Evolutionary conservation across 2,797 vertebrate genomes (phyloP), one percentile per base, ranked within the genome.

Genomic region (Falco novaeseelandiae): DNA sequence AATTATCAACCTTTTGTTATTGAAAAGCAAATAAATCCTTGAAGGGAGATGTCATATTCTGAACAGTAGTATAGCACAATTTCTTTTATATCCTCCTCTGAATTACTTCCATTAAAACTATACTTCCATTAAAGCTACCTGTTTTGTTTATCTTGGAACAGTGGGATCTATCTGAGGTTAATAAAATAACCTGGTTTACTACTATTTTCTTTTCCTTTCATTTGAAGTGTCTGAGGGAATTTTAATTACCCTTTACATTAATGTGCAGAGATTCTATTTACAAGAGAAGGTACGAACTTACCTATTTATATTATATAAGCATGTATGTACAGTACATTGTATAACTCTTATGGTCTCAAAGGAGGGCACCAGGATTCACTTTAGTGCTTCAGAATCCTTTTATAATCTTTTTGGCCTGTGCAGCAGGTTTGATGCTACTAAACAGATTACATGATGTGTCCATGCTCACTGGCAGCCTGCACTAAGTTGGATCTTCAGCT

Each of bases 271-370:
- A 22, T 49, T 61, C 19, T 54, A 21, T 54, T 55, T 71, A 54
- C 23, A 70, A 36, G 26, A 61, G 12, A 66, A 57, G 12, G 16
- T 73, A 48, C 6, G 48, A 46, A 42, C 3, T 32, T 89, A 15
- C 55, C 5, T 48, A 12, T 62, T 54, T 48, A 36, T 55, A 29
- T 59, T 61, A 55, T 36, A 57, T 15, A 40, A 22, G 15, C 7
- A 19, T 19, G 12, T 8, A 36, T 2, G 1, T 55, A 40, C 12
- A 40, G 6, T 32, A 22, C 1, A 0, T 30, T 44, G 21, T 21
- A 7, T 34, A 49, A 73, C 5, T 42, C 32, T 40, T 55, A 42
- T 15, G 8, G 9, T 80, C 29, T 65, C 40, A 61, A 62, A 61
- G 42, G 18, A 52, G 9, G 16, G 9, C 9, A 27, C 76, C 52